Evolutionary conservation across 2,888 invertebrate genomes (phyloP).

Genomic region (Germaria angustata): DNA sequence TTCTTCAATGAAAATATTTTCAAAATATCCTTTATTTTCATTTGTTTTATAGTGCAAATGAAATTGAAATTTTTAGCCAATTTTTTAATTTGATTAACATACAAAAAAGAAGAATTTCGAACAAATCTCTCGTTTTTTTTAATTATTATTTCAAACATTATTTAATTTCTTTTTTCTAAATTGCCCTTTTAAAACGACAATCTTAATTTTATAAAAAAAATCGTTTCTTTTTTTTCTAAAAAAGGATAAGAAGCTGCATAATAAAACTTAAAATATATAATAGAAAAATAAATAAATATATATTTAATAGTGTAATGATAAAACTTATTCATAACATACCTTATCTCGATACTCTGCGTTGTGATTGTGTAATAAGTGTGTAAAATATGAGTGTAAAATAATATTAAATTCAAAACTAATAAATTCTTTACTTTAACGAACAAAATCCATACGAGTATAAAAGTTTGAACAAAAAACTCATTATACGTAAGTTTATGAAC

Average conservation of each 20-base stretch:
- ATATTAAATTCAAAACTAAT: conserved; percentile 31
- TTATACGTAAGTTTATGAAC: conserved; percentile 64
- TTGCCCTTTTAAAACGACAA: conserved; percentile 24
- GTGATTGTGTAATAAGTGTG: conserved; percentile 79
- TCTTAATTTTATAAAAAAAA: conserved; percentile 39
- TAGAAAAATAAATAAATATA: conserved; percentile 32
- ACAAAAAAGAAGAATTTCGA: no score
- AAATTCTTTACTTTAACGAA: conserved; percentile 63
- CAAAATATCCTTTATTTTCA: no score
- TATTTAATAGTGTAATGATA: not conserved
- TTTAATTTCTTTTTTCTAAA: not conserved
- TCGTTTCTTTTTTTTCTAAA: conserved; percentile 7
- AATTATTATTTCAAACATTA: no score
- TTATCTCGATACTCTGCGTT: conserved; percentile 78
- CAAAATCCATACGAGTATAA: conserved; percentile 2
- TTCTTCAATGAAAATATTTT: no score
- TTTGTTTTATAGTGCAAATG: no score
- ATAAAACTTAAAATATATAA: conserved; percentile 24
- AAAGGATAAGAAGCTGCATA: not conserved
- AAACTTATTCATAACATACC: conserved; percentile 65
- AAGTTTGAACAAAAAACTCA: conserved; percentile 35
- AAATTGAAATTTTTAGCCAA: no score
- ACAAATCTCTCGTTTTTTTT: no score
- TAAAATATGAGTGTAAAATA: conserved; percentile 67
- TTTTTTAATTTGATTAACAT: no score